Evolutionary conservation across 2,113 vertebrate species (phyloP).

Genomic region (Pelecanoides urinatrix): DNA sequence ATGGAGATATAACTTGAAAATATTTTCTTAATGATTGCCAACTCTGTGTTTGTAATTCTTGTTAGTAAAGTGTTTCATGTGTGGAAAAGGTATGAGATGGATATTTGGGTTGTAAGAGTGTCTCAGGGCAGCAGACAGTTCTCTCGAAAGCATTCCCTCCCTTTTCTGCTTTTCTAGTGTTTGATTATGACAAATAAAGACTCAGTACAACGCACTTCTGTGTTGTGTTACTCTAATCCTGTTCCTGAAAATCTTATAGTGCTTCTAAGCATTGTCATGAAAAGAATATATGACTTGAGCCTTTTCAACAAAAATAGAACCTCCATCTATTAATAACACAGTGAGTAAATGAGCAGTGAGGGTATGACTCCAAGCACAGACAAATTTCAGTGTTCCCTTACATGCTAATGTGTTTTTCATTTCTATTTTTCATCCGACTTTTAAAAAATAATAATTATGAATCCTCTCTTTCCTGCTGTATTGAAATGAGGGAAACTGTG

Average conservation of each 20-base stretch:
- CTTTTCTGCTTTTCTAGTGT: background rate
- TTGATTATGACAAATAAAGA: background rate
- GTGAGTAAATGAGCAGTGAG: slow-evolving; percentile 26
- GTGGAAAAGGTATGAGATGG: background rate
- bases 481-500: background rate
- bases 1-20: background rate
- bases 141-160: background rate
- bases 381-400: background rate
- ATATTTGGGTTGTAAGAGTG: background rate
- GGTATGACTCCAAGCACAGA: background rate
- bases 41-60: background rate
- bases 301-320: slow-evolving; percentile 26
- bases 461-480: background rate
- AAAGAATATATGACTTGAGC: background rate
- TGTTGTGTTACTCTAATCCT: background rate
- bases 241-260: background rate
- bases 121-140: background rate
- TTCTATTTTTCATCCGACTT: background rate
- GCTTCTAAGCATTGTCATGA: slow-evolving; percentile 1
- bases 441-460: background rate
- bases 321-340: slow-evolving; percentile 10
- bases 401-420: background rate
- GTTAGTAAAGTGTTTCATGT: background rate
- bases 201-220: background rate
- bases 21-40: background rate